Evolutionary conservation across 2,888 invertebrate genomes (phyloP), one percentile per base, ranked within the genome.

Genomic region (Cerastis leucographa): DNA sequence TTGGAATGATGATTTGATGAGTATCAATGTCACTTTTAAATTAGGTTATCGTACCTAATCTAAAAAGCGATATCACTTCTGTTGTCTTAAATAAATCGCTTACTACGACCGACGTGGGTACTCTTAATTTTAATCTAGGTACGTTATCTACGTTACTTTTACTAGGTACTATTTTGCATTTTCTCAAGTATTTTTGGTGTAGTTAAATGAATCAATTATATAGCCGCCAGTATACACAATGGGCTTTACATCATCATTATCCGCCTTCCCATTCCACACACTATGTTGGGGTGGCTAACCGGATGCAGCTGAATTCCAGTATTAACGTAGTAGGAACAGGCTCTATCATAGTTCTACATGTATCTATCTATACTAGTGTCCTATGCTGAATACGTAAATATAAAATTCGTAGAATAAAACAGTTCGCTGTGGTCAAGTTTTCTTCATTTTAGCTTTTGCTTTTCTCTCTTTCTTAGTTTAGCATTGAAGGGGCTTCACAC

Each of bases 291-390:
- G 14, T 69, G 6, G 12, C 25, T 35, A 49, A 17, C n/a, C 11
- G 17, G 35, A 51, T n/a, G 65, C 25, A 8, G 19, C 5, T 25
- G 9, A 65, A 65, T 42, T 12, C 64, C 40, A 40, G 40, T 35
- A 68, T 1, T 35, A n/a, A 51, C 19, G 7, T 49, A 68, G 61
- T 25, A 40, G 62, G 12, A 64, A 42, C 9, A 14, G 19, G 64
- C 19, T 70, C 25, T 65, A 25, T 42, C 25, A 66, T 42, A 67
- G 70, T 67, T 71, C 22, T 22, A 66, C 19, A 35, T n/a, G 35
- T 19, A 35, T 35, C 35, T 35, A 35, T 2, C 2, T 68, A 51
- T 11, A 40, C 40, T 40, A 5, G 7, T 71, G 17, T 7, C 1
- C 44, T 44, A n/a, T 46, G 70, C 44, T 71, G 19, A n/a, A 46